phyloP scores from a whole-genome alignment of 2,888 invertebrate genomes.

The Dysmachus trigonus region DNA sequence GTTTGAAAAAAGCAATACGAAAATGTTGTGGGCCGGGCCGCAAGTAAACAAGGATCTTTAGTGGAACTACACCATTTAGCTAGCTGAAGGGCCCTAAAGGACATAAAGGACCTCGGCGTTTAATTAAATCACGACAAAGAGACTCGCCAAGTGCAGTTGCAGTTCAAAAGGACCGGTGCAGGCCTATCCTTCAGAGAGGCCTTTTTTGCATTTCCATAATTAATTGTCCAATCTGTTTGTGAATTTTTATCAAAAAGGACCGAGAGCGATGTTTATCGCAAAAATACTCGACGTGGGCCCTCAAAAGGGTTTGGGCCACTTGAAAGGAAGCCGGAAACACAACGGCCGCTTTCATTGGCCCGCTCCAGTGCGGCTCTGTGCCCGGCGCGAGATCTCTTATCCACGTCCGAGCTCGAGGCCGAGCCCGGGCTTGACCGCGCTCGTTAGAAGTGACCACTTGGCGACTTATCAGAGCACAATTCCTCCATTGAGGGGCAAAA shows the following conservation, averaged over 20 bases:
- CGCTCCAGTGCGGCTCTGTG: neutral
- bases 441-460: constrained; percentile 34
- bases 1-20: neutral
- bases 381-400: constrained; percentile 28
- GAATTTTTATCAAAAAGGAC: constrained; percentile 27
- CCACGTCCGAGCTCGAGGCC: neutral
- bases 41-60: neutral
- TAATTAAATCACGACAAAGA: constrained; percentile 36
- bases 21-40: neutral
- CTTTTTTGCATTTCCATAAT: constrained; percentile 32
- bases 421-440: constrained; percentile 2
- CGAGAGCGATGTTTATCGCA: constrained; percentile 31
- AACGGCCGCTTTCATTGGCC: constrained; percentile 5
- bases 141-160: constrained; percentile 25
- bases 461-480: constrained; percentile 25
- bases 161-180: constrained; percentile 33
- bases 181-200: constrained; percentile 9
- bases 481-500: neutral
- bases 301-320: constrained; percentile 15
- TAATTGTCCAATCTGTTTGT: constrained; percentile 33
- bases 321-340: constrained; percentile 32
- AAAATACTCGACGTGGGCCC: constrained; percentile 32
- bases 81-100: constrained; percentile 11
- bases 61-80: neutral
- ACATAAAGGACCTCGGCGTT: constrained; percentile 25